Evolutionary conservation across 2,797 vertebrate species (phyloP).

Genomic region (Characodon lateralis): DNA sequence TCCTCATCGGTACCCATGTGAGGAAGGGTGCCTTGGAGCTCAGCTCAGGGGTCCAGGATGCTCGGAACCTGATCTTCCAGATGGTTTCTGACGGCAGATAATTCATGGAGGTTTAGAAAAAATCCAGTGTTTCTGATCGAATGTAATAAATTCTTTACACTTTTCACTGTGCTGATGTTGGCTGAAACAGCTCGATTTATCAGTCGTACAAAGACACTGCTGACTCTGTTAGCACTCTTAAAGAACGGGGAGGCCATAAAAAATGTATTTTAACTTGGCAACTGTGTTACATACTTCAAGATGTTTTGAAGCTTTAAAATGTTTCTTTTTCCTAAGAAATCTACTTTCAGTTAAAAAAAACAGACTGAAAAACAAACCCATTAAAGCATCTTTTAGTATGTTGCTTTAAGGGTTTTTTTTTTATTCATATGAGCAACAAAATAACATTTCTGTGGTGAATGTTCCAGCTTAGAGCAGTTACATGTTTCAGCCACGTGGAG

Average conservation of each 20-base stretch:
- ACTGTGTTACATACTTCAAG: not conserved
- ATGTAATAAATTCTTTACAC: conserved; percentile 6
- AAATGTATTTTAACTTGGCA: not conserved
- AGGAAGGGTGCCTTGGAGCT: conserved; percentile 76
- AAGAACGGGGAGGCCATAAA: not conserved
- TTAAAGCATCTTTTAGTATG: not conserved
- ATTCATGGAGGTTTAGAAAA: conserved; percentile 17
- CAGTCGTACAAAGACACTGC: too few relatives aligned
- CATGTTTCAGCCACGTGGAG: conserved; percentile 22
- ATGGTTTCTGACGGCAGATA: conserved; percentile 79
- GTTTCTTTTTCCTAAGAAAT: not conserved
- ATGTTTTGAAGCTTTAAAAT: conserved; percentile 1
- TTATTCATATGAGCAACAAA: not conserved
- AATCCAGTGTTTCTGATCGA: not conserved
- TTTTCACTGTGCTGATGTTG: not conserved
- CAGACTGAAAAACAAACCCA: not conserved
- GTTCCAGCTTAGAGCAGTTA: not conserved
- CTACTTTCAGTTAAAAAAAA: not conserved
- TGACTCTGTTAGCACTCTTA: not conserved
- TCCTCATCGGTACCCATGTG: conserved; percentile 88
- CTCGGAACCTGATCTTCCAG: conserved; percentile 87
- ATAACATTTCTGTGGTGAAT: not conserved
- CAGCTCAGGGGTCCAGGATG: conserved; percentile 84
- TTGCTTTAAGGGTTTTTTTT: not conserved
- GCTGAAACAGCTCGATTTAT: not conserved